Base-by-base conservation (phyloP, 2,888 invertebrate species). In the Gymnocheta viridis region DNA sequence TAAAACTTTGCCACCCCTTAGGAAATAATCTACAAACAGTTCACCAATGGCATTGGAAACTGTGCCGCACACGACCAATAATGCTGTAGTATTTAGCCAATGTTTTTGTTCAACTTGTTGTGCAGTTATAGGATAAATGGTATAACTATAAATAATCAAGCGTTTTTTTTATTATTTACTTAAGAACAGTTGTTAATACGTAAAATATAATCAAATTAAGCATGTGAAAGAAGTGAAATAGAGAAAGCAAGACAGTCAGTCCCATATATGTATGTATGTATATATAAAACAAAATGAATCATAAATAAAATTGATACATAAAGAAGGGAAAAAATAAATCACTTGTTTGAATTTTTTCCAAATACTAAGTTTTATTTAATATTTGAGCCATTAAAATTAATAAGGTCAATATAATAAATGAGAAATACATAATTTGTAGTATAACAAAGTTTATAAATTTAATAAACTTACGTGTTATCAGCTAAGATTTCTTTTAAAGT, bases 1-100 rank as follows among this genome's bases (percentile, higher is more conserved):
- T 9, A 97, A 92, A 77, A 97, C 92, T 83, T 95, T 94, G 7
- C 96, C 97, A 1, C 96, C 96, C 51, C 93, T 93, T 19, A 96
- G 92, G 83, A 97, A 92, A 88, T 95, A 96, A 54, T 95, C 95
- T 14, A 96, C 93, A 38, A 96, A 92, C 78, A 95, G 93, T 1
- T 94, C 93, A 0, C 95, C 95, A 56, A 95, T 92, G 64, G 94
- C 93, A 0, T 94, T 93, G 0, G 94, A 93, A 12, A 96, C 95
- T 81, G 95, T 94, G 1, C 97, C 97, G 86, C 96, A 96, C 56
- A 96, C 95, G 0, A 97, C 95, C 64, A 97, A 93, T 12, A 97
- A 91, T 14, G 94, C 94, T 4, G 95, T 94, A 60, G 95, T 94
- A n/a, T 95, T 94, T 2, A 90, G 87, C 92, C 92, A 92, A 83